Conservation (phyloP, 2,113 vertebrate genomes). For the Mus spicilegus region DNA sequence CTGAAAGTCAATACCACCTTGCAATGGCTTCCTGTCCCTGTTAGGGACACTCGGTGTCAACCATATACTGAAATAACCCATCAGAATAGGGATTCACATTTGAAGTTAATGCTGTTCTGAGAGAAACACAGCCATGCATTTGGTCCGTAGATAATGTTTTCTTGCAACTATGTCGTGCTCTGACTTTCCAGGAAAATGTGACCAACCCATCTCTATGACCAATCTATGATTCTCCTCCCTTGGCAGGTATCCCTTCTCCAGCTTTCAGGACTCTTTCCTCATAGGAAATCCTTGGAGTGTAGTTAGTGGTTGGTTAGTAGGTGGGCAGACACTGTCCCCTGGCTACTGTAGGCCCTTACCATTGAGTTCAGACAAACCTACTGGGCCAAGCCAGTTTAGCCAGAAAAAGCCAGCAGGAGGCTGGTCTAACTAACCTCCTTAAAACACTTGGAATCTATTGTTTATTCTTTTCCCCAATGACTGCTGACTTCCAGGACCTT, state of each 20-base stretch:
- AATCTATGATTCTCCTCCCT: background rate
- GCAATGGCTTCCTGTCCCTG: background rate
- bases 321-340: background rate
- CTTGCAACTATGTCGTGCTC: background rate
- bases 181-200: slow-evolving; percentile 37
- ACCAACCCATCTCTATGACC: background rate
- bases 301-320: background rate
- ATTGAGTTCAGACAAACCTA: slow-evolving; percentile 16
- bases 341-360: background rate
- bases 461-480: no score
- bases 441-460: background rate
- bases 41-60: background rate
- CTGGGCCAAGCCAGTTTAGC: background rate
- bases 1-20: background rate
- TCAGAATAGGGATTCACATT: background rate
- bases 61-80: background rate
- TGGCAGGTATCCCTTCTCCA: background rate
- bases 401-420: background rate
- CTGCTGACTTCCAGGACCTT: background rate
- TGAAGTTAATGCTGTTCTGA: background rate
- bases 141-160: slow-evolving; percentile 14
- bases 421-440: background rate
- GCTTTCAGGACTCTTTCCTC: background rate
- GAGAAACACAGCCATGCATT: background rate
- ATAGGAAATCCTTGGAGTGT: background rate